A percentile compares a stretch with the other conserved stretches of the same genome.
phyloP scores from a whole-genome alignment of 2,113 vertebrate genomes.

The Colius striatus region DNA sequence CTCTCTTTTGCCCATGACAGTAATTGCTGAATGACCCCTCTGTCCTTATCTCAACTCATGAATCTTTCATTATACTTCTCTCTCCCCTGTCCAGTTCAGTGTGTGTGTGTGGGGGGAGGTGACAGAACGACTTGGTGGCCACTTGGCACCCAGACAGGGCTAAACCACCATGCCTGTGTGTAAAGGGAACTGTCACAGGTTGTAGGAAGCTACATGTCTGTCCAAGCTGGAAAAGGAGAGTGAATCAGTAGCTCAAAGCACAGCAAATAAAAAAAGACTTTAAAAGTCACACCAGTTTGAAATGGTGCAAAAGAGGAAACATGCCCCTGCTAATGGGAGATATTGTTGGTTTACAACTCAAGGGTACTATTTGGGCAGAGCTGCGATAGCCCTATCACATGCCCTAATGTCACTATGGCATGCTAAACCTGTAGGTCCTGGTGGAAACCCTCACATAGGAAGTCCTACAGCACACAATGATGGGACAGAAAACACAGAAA shows the following conservation, averaged over 20 bases:
- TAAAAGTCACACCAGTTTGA: neutral
- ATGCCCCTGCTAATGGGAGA: neutral
- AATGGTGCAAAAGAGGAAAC: neutral
- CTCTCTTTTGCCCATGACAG: too few relatives aligned
- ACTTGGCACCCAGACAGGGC: too few relatives aligned
- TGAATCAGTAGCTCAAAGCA: neutral
- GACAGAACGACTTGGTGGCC: too few relatives aligned
- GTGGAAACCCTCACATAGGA: neutral
- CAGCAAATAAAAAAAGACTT: neutral
- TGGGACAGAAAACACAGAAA: neutral
- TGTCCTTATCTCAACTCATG: too few relatives aligned
- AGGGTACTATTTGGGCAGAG: neutral
- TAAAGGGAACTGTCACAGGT: neutral
- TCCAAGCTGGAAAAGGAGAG: neutral
- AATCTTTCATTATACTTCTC: too few relatives aligned
- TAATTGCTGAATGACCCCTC: too few relatives aligned
- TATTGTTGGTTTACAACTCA: neutral
- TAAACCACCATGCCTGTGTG: too few relatives aligned
- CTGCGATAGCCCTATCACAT: neutral
- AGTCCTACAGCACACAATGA: neutral
- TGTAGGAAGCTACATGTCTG: rapidly evolving
- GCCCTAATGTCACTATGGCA: rapidly evolving
- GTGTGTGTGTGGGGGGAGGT: too few relatives aligned
- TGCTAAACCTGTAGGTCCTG: neutral
- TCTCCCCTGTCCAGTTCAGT: too few relatives aligned